phyloP scores from a whole-genome alignment of 2,888 invertebrate species.

The Oxycera nigricornis region DNA sequence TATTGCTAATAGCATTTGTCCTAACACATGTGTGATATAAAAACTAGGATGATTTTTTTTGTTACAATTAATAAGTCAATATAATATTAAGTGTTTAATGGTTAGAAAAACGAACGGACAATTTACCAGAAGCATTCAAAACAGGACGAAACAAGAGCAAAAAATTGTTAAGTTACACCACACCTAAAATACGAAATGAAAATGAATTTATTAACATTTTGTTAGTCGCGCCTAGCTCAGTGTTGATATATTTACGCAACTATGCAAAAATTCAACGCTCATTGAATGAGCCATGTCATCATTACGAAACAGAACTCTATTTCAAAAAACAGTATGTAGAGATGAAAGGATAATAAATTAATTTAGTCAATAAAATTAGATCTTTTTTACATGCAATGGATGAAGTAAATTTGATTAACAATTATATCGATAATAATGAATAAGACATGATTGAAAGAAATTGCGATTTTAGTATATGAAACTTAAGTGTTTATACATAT shows the following conservation, averaged over 20 bases:
- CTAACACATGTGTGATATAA: slow-evolving; percentile 61
- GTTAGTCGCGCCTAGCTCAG: background rate
- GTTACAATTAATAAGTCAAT: slow-evolving; percentile 9
- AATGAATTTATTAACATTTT: background rate
- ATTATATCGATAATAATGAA: slow-evolving; percentile 10
- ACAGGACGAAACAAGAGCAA: slow-evolving; percentile 20
- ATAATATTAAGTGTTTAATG: slow-evolving; percentile 5
- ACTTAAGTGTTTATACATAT: background rate
- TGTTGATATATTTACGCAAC: too few species aligned
- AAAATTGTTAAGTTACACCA: background rate
- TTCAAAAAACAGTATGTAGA: background rate
- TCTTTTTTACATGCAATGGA: slow-evolving; percentile 42
- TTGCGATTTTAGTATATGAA: slow-evolving; percentile 9
- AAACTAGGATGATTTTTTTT: slow-evolving; percentile 43
- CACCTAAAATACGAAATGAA: background rate
- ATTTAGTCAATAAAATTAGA: slow-evolving; percentile 40
- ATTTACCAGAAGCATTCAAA: background rate
- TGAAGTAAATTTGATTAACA: slow-evolving; percentile 12
- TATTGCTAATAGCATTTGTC: slow-evolving; percentile 56
- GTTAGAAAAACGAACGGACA: background rate
- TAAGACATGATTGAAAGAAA: slow-evolving; percentile 1
- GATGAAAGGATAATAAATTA: slow-evolving; percentile 31
- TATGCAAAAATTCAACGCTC: background rate
- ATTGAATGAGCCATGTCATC: background rate
- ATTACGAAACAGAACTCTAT: background rate